Percentiles rank a stretch among this genome's conserved stretches.
phyloP scores from a whole-genome alignment of 2,888 invertebrate species.

The Parnassius mnemosyne region DNA sequence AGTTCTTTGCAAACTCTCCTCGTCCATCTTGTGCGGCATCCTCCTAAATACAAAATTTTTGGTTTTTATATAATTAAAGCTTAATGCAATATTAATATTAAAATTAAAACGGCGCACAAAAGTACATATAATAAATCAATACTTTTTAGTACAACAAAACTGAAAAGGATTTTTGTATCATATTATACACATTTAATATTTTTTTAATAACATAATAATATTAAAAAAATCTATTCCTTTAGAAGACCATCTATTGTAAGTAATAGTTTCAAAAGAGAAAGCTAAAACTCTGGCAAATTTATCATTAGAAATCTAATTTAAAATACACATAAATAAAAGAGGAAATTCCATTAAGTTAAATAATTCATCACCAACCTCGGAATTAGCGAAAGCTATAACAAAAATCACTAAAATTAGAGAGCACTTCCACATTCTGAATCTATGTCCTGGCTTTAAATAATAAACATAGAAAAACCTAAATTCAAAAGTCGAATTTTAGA shows the following conservation, averaged over 20 bases:
- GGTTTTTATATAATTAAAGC: no score
- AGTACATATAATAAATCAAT: no score
- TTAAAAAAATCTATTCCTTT: no score
- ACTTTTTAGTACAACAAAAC: no score
- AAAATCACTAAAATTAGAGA: constrained; percentile 60
- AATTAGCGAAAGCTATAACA: constrained; percentile 58
- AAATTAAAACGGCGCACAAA: no score
- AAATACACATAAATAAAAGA: not conserved
- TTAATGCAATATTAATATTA: no score
- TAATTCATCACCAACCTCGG: constrained; percentile 54
- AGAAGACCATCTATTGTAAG: no score
- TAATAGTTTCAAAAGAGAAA: no score
- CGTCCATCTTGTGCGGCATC: constrained; percentile 49
- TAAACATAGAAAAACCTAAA: constrained; percentile 43
- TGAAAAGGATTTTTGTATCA: no score
- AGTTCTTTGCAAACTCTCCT: constrained; percentile 71
- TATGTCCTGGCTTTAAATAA: constrained; percentile 38
- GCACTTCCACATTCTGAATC: constrained; percentile 64
- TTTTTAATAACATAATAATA: no score
- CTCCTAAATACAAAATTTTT: constrained; percentile 38
- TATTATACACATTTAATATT: no score
- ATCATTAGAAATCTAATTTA: not conserved
- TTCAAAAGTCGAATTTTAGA: constrained; percentile 52
- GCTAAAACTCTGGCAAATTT: no score
- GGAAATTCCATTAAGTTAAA: constrained; percentile 7